Percentiles rank a stretch among this genome's conserved stretches.
Evolutionary conservation across 2,113 vertebrate species (phyloP).

Genomic region (Gallinago jamesoni): DNA sequence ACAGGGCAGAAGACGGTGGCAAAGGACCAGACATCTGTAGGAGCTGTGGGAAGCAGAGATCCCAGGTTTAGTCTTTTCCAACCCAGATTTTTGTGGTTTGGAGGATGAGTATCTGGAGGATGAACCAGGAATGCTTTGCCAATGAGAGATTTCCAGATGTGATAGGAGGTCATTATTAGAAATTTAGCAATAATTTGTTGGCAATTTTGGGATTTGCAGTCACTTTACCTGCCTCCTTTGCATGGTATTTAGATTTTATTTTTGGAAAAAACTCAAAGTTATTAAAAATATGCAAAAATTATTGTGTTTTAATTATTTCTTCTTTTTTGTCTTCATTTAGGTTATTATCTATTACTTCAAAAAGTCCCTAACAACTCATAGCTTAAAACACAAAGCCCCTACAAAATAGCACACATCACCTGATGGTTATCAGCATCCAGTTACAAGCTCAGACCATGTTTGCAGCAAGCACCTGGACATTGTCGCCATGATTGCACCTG

Average conservation of each 20-base stretch:
- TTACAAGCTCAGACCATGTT: neutral
- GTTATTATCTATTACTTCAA: neutral
- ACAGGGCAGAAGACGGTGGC: neutral
- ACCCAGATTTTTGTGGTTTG: neutral
- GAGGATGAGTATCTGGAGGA: neutral
- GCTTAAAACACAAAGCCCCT: neutral
- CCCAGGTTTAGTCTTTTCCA: neutral
- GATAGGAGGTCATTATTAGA: neutral
- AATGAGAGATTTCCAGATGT: neutral
- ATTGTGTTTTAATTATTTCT: neutral
- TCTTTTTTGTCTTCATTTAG: neutral
- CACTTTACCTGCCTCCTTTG: neutral
- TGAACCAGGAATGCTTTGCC: neutral
- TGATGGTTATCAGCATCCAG: neutral
- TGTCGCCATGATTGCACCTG: neutral
- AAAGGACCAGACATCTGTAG: neutral
- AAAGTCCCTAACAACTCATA: neutral
- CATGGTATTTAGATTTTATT: neutral
- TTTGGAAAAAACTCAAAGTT: neutral
- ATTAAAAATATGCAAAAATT: neutral
- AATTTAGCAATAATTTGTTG: neutral
- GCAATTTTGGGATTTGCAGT: neutral
- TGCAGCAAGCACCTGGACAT: neutral
- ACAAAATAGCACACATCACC: neutral
- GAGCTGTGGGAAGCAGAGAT: neutral